Base-by-base conservation (phyloP, 1,140 invertebrate genomes). In the Phthorimaea operculella region DNA sequence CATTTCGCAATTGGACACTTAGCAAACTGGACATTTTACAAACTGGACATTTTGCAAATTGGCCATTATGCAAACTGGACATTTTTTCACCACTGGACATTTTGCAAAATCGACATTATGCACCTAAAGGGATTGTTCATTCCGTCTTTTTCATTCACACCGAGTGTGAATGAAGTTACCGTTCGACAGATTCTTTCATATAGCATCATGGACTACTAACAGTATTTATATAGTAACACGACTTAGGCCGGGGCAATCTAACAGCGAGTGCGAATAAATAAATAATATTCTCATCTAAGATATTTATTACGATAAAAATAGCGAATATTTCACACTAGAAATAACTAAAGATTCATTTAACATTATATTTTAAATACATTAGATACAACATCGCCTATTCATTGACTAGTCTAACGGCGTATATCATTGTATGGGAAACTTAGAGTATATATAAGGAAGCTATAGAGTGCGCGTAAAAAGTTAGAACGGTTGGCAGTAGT, bases 331-430 rank as follows among this genome's bases (percentile, higher is more conserved):
- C 69, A 71, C 74, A 79, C 72, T 79, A 79, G 66, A 74, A 66
- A 79, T 64, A 82, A 80, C 80, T 81, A 83, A 83, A 81, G 75
- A 81, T 81, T 70, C 73, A 75, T 50, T 79, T 76, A 75, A 76
- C 68, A 74, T 72, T 80, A 76, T 67, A 74, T 72, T 80, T 71
- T 67, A 72, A 77, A 75, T 75, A 83, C 68, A 76, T 74, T 80
- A 75, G 72, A 74, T 79, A 83, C 71, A 80, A 80, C 74, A 79
- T 79, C 70, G 70, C 67, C 81, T 82, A 81, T 72, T 72, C 76
- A 76, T 68, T 85, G 82, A 85, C 82, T 85, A 85, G 79, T 85
- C 78, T 85, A 80, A 74, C 72, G 73, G 77, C 78, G 71, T 76
- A 74, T 70, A 28, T 28, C 21, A 28, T 28, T 28, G 21, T 28